phyloP scores from a whole-genome alignment of 2,797 vertebrate genomes.

The Parotocinclus haroldoi region DNA sequence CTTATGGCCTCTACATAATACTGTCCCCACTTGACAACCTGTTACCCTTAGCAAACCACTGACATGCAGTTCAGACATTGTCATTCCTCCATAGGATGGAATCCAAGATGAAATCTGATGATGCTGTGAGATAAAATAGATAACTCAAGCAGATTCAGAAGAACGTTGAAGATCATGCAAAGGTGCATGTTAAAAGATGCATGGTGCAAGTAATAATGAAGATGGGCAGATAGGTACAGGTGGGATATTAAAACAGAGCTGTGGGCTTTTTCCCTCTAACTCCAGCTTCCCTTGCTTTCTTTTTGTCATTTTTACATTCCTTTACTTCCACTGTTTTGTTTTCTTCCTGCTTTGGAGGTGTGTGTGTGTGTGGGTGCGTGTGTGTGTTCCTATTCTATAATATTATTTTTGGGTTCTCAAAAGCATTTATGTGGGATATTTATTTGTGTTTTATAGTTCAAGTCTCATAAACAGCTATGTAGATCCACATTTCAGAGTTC shows the following conservation, averaged over 20 bases:
- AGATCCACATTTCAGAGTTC: too few species aligned
- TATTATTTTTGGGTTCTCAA: too few species aligned
- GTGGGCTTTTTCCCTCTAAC: too few species aligned
- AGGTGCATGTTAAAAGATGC: constrained; percentile 49
- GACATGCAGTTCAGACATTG: constrained; percentile 58
- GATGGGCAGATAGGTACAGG: constrained; percentile 17
- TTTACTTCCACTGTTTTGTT: too few species aligned
- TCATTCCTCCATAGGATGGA: constrained; percentile 56
- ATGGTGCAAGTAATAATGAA: constrained; percentile 44
- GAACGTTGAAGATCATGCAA: constrained; percentile 31
- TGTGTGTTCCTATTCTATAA: too few species aligned
- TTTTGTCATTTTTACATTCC: too few species aligned
- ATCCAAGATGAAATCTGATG: constrained; percentile 47
- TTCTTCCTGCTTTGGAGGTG: too few species aligned
- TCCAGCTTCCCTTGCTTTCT: too few species aligned
- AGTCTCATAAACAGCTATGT: too few species aligned
- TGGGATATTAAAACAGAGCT: constrained; percentile 12
- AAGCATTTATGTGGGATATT: too few species aligned
- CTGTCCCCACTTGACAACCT: constrained; percentile 44
- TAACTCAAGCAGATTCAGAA: constrained; percentile 28
- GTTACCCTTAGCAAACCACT: constrained; percentile 32
- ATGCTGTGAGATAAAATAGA: constrained; percentile 50
- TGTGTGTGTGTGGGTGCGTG: too few species aligned
- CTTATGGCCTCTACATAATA: constrained; percentile 39
- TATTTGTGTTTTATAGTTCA: too few species aligned